Percentiles rank a stretch among this genome's conserved stretches.
These are phyloP conservation scores for Cossypha caffra DNA, from an alignment of 2,797 vertebrate species.

Conservation along the genomic window DNA sequence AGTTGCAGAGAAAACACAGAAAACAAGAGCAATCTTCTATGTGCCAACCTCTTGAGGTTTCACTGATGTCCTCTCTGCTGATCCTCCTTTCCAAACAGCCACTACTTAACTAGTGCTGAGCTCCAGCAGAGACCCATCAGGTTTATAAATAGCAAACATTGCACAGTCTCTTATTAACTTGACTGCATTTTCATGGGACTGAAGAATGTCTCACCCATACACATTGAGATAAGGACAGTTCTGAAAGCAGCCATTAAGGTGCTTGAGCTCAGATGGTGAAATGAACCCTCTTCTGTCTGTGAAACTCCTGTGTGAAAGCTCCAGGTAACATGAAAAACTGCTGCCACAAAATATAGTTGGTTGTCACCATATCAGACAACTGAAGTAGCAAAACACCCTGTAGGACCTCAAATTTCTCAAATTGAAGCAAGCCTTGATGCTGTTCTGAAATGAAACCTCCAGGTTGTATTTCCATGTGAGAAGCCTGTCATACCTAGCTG, in stretches of 20 bases:
- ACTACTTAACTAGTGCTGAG: neutral
- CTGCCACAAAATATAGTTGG: neutral
- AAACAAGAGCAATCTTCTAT: neutral
- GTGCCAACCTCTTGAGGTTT: neutral
- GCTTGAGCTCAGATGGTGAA: neutral
- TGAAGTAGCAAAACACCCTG: neutral
- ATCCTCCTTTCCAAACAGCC: neutral
- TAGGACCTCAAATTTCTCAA: neutral
- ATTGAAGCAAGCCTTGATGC: neutral
- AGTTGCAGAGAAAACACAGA: neutral
- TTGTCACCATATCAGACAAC: neutral
- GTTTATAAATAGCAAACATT: conserved; percentile 26
- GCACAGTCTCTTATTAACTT: neutral
- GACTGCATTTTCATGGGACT: neutral
- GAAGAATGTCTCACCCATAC: conserved; percentile 23
- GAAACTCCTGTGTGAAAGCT: neutral
- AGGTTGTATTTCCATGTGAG: neutral
- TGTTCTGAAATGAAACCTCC: neutral
- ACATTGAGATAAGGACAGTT: neutral
- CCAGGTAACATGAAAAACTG: neutral
- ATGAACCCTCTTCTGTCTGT: neutral
- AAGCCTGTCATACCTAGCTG: neutral
- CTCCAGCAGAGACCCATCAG: neutral
- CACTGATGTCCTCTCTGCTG: neutral
- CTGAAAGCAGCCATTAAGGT: neutral